These are phyloP conservation scores for Habrosyne pyritoides DNA, from an alignment of 2,888 invertebrate species.

Conservation along the genomic window DNA sequence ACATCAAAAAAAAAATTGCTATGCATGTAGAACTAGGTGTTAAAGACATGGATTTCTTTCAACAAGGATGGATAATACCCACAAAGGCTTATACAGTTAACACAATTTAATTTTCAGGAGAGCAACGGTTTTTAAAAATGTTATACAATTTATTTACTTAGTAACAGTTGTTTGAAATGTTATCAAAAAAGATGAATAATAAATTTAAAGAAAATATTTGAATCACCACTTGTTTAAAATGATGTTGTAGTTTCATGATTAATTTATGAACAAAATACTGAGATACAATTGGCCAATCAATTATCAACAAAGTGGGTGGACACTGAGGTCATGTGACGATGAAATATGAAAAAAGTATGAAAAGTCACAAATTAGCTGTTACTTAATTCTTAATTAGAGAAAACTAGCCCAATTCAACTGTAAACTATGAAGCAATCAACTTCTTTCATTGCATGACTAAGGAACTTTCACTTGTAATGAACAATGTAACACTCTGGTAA, in stretches of 20 bases:
- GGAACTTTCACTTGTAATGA: neutral
- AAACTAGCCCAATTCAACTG: neutral
- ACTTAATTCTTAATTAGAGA: neutral
- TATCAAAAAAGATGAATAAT: neutral
- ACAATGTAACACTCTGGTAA: neutral
- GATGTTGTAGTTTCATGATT: neutral
- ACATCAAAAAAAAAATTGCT: too few relatives aligned
- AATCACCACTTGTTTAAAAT: neutral
- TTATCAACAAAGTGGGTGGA: constrained; percentile 50
- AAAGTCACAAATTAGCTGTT: neutral
- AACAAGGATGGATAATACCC: too few relatives aligned
- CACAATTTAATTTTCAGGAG: too few relatives aligned
- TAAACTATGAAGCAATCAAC: neutral
- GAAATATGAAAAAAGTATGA: neutral
- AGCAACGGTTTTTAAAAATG: too few relatives aligned
- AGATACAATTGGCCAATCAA: constrained; percentile 16
- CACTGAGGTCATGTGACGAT: constrained; percentile 23
- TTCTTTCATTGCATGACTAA: neutral
- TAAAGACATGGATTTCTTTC: too few relatives aligned
- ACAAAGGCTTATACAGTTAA: too few relatives aligned
- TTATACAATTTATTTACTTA: too few relatives aligned
- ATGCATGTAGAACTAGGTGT: too few relatives aligned
- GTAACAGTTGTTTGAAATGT: too few relatives aligned
- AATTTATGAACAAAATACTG: constrained; percentile 11
- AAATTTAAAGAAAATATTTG: neutral